A percentile compares a stretch with the other conserved stretches of the same genome.
These are phyloP conservation scores for Muscicapa adusta DNA, from an alignment of 2,113 vertebrate species.

Conservation along the genomic window DNA sequence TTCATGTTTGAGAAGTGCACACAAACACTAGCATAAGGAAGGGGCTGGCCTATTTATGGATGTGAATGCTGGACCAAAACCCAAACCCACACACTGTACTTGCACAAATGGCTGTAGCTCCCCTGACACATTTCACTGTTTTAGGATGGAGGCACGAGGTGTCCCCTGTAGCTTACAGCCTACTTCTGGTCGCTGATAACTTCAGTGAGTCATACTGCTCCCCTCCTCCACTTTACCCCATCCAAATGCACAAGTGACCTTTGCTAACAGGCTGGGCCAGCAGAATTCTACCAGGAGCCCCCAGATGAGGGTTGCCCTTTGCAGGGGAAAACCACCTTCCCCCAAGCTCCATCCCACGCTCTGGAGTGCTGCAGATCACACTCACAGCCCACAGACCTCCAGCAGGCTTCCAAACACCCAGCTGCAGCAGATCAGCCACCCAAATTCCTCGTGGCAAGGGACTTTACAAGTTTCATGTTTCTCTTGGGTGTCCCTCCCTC, in stretches of 20 bases:
- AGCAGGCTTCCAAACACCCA: background rate
- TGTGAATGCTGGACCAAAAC: background rate
- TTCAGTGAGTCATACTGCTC: background rate
- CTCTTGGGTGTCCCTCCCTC: slow-evolving; percentile 30
- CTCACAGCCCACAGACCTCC: background rate
- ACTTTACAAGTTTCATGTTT: slow-evolving; percentile 3
- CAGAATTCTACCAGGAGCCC: background rate
- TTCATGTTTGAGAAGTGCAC: background rate
- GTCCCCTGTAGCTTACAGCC: background rate
- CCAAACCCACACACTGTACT: background rate
- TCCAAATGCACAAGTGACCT: background rate
- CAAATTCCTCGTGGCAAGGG: background rate
- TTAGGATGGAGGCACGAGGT: background rate
- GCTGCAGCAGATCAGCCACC: background rate
- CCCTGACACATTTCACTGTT: background rate
- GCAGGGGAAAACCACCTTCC: background rate
- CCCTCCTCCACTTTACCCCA: background rate
- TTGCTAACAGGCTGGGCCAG: background rate
- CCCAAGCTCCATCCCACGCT: background rate
- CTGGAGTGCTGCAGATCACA: background rate
- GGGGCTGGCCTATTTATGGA: background rate
- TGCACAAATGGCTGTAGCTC: background rate
- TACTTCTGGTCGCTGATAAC: background rate
- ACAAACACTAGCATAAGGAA: background rate
- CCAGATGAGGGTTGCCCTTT: background rate